Percentiles rank a stretch among this genome's conserved stretches.
Conservation (phyloP, 2,888 invertebrate species). For the Cataglyphis cursor region DNA sequence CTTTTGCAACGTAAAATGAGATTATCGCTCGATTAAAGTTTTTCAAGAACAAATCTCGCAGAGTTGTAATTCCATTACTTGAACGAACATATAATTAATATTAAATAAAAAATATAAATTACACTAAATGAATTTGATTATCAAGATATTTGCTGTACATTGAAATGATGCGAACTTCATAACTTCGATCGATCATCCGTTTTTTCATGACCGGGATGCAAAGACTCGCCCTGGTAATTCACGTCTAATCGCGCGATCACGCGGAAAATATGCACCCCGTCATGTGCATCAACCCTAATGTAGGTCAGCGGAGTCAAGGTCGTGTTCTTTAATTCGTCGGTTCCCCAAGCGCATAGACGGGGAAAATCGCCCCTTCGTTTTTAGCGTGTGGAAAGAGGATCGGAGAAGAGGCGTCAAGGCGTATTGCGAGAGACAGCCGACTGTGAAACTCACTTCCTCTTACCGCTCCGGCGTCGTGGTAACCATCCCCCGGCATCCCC, state of each 20-base stretch:
- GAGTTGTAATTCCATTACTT: background rate
- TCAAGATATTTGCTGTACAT: background rate
- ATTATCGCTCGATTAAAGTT: background rate
- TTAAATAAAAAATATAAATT: background rate
- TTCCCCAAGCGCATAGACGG: slow-evolving; percentile 88
- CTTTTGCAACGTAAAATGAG: background rate
- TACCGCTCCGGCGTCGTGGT: slow-evolving; percentile 54
- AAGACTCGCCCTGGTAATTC: slow-evolving; percentile 3
- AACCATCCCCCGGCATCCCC: slow-evolving; percentile 57
- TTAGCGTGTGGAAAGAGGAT: background rate
- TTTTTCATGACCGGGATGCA: background rate
- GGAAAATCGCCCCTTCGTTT: slow-evolving; percentile 53
- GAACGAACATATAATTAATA: background rate
- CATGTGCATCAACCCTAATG: slow-evolving; percentile 77
- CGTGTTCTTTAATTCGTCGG: slow-evolving; percentile 84
- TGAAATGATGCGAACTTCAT: background rate
- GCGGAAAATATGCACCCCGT: slow-evolving; percentile 47
- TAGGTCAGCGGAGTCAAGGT: slow-evolving; percentile 81
- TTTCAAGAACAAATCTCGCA: background rate
- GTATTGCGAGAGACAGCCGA: slow-evolving; percentile 61
- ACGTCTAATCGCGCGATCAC: slow-evolving; percentile 46
- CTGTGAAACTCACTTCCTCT: slow-evolving; percentile 62
- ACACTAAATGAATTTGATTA: background rate
- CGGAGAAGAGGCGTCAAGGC: slow-evolving; percentile 38
- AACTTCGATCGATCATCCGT: background rate